phyloP scores from a whole-genome alignment of 2,113 vertebrate genomes.

The Empidonax traillii region DNA sequence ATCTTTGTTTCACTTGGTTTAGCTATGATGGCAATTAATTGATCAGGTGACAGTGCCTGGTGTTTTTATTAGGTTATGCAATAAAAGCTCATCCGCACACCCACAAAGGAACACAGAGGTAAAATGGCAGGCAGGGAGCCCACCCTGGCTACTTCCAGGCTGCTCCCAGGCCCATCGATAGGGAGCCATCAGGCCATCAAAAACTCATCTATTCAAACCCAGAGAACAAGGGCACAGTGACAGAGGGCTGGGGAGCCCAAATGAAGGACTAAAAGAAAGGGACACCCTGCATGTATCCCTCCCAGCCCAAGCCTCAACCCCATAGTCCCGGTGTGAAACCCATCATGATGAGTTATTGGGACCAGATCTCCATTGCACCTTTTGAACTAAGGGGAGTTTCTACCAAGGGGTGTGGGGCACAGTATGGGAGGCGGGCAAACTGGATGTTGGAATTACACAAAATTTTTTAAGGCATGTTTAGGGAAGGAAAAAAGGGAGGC shows the following conservation, averaged over 20 bases:
- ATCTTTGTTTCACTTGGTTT: background rate
- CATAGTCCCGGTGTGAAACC: background rate
- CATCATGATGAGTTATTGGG: background rate
- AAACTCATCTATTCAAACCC: background rate
- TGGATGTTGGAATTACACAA: background rate
- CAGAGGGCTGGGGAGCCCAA: background rate
- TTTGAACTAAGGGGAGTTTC: background rate
- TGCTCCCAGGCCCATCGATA: accelerated
- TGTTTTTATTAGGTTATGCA: background rate
- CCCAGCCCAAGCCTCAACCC: background rate
- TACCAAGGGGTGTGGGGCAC: background rate
- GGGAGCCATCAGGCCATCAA: background rate
- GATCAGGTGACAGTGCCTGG: background rate
- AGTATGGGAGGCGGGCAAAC: background rate
- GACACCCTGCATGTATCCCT: background rate
- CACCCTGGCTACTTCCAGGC: background rate
- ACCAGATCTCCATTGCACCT: background rate
- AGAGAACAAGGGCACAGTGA: background rate
- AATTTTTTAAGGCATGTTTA: background rate
- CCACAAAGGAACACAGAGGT: background rate
- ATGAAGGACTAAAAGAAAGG: background rate
- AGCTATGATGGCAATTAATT: background rate
- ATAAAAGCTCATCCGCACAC: background rate
- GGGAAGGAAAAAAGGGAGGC: background rate
- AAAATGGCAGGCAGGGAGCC: background rate